Percentiles rank a stretch among this genome's conserved stretches.
Conservation (phyloP, 2,797 vertebrate genomes). For the Enteromius anoplus region DNA sequence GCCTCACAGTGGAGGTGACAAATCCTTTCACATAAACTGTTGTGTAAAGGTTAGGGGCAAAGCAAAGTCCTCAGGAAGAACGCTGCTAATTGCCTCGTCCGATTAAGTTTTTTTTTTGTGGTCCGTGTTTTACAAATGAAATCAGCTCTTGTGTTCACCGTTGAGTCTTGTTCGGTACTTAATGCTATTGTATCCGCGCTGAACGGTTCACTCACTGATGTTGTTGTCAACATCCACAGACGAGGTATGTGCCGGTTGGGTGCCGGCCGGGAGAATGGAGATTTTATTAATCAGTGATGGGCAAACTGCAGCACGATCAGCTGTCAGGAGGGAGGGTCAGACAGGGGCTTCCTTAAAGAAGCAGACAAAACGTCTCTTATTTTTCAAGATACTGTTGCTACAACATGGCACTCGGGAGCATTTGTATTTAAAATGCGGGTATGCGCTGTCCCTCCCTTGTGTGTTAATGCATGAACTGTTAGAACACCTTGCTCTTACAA, state of each 20-base stretch:
- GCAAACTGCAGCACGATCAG: constrained; percentile 67
- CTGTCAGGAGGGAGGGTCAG: constrained; percentile 38
- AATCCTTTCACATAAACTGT: constrained; percentile 83
- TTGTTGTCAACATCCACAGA: constrained; percentile 64
- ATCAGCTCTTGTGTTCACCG: constrained; percentile 61
- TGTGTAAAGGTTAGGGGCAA: constrained; percentile 79
- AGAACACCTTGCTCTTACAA: constrained; percentile 76
- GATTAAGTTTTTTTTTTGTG: constrained; percentile 61
- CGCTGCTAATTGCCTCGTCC: constrained; percentile 79
- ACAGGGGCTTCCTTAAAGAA: constrained; percentile 55
- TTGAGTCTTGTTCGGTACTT: constrained; percentile 44
- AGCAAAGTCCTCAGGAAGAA: constrained; percentile 77
- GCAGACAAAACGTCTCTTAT: constrained; percentile 74
- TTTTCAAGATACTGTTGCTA: constrained; percentile 70
- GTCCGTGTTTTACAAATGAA: constrained; percentile 79
- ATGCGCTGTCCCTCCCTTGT: constrained; percentile 77
- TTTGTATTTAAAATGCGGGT: constrained; percentile 74
- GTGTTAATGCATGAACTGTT: constrained; percentile 81
- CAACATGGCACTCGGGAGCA: constrained; percentile 53
- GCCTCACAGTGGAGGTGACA: constrained; percentile 82
- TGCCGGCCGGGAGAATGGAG: constrained; percentile 58
- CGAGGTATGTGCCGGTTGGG: constrained; percentile 61
- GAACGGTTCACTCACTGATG: constrained; percentile 53
- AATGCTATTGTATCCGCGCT: constrained; percentile 51
- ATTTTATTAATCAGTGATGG: constrained; percentile 77